Base-by-base conservation (phyloP, 2,113 vertebrate genomes). In the Machaerirhynchus nigripectus region DNA sequence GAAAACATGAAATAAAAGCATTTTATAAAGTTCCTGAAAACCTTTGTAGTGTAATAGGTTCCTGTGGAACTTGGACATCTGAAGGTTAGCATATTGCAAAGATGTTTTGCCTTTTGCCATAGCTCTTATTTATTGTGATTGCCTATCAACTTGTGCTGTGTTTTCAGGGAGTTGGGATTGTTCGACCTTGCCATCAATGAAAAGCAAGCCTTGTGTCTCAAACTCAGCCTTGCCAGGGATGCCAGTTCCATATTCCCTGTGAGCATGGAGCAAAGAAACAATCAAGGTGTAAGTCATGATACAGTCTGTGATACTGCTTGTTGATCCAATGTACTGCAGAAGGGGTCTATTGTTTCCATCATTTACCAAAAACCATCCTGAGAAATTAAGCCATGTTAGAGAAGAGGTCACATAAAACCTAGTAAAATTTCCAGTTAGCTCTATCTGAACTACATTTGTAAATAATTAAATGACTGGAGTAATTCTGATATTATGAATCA, bases 151-250 rank as follows among this genome's bases (percentile, higher is more conserved):
- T 47, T 71, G 31, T 33, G n/a, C n/a, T 64, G 30, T 2, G 1
- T 63, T 90, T 79, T 39, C 20, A 67, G 8, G 18, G 44, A 52
- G 49, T 7, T 35, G 28, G 40, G 13, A 27, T n/a, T 4, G 1
- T 2, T 2, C 3, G 53, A 42, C 30, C 33, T 76, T 24, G 33
- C 42, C n/a, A 52, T 24, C 23, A 47, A 12, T 10, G 55, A 55
- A 84, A 81, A 3, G 2, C 47, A 59, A 56, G 10, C 7, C 15
- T 37, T 7, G 1, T 52, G 11, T 33, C 63, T 56, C 49, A 42
- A 55, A 56, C 6, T 27, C 4, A 28, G 16, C 8, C 0, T 0
- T 2, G 4, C 15, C 50, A 65, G 30, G 15, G 6, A 31, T 13
- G 15, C 7, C n/a, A 69, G 35, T 22, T 67, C 52, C 28, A 19